Conservation (phyloP, 2,888 invertebrate species). For the Spicauda simplicius region DNA sequence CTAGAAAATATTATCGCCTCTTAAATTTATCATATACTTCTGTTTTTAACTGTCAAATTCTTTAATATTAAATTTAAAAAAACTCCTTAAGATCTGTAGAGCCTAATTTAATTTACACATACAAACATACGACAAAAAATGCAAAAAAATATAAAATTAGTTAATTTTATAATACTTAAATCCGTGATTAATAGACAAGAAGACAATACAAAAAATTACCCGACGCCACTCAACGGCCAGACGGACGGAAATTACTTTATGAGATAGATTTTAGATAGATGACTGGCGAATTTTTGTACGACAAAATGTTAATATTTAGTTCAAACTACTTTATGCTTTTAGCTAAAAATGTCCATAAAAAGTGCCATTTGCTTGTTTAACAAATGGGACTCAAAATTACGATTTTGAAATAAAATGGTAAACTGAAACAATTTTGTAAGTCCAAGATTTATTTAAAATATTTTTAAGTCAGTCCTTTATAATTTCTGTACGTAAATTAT, state of each 20-base stretch:
- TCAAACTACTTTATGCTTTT: constrained; percentile 1
- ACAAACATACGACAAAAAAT: not conserved
- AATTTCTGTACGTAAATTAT: too few species aligned
- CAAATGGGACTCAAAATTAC: not conserved
- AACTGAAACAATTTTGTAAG: too few species aligned
- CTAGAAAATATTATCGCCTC: too few species aligned
- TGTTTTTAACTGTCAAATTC: too few species aligned
- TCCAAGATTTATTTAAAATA: too few species aligned
- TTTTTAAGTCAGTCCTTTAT: too few species aligned
- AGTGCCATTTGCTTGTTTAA: not conserved
- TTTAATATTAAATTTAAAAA: too few species aligned
- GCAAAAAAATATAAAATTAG: not conserved
- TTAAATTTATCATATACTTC: too few species aligned
- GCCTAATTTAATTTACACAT: not conserved
- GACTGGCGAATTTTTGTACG: constrained; percentile 27
- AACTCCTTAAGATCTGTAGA: too few species aligned
- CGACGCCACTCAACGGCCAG: constrained; percentile 24
- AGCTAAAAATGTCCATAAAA: not conserved
- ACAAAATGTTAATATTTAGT: constrained; percentile 20
- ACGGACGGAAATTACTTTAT: constrained; percentile 30
- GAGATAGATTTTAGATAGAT: constrained; percentile 33
- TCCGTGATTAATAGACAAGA: constrained; percentile 23
- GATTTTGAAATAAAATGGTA: not conserved
- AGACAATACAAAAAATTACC: constrained; percentile 15
- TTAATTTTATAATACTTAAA: not conserved